Evolutionary conservation across 2,888 invertebrate genomes (phyloP).

Genomic region (Alloscopus bannaensis): DNA sequence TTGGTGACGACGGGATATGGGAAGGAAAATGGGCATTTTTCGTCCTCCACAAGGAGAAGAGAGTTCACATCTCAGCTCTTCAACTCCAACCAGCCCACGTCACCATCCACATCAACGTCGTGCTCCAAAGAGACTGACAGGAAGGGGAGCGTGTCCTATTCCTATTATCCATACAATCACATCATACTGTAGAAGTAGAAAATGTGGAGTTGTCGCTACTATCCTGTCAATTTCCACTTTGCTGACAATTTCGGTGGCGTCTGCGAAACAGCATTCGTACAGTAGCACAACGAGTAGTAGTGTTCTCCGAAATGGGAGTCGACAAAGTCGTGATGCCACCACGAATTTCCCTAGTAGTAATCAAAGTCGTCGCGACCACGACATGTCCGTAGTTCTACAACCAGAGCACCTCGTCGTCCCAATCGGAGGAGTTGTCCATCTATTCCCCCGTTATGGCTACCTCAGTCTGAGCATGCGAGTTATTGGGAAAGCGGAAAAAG

Average conservation of each 20-base stretch:
- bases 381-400: neutral
- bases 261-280: neutral
- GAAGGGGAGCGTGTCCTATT: too few relatives aligned
- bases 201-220: too few relatives aligned
- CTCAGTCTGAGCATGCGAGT: slow-evolving; percentile 87
- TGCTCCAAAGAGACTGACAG: too few relatives aligned
- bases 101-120: too few relatives aligned
- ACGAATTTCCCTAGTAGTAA: neutral
- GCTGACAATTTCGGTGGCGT: neutral
- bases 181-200: too few relatives aligned
- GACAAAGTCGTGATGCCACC: neutral
- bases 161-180: too few relatives aligned
- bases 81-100: too few relatives aligned
- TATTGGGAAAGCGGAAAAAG: slow-evolving; percentile 16
- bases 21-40: slow-evolving; percentile 3
- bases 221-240: neutral
- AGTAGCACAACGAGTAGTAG: neutral
- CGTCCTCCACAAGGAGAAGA: neutral
- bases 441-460: slow-evolving; percentile 84
- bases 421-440: slow-evolving; percentile 86
- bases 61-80: too few relatives aligned
- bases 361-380: neutral
- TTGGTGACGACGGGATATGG: too few relatives aligned
- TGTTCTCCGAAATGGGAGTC: too few relatives aligned
- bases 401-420: slow-evolving; percentile 55